Evolutionary conservation across 2,797 vertebrate genomes (phyloP), one percentile per base, ranked within the genome.

Genomic region (Taenioides sp.): DNA sequence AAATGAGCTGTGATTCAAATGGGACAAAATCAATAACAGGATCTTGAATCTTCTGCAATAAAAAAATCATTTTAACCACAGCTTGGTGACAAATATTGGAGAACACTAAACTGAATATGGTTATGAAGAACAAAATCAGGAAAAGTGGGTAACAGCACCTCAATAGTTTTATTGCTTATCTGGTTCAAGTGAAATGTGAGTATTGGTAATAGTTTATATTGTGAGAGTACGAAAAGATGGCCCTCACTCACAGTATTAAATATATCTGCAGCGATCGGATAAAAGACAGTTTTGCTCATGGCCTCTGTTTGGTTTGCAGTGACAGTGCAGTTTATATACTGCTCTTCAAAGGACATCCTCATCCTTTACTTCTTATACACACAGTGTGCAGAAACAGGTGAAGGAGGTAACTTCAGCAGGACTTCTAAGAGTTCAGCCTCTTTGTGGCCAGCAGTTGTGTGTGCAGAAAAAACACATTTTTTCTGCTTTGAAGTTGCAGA

Each of bases 401-500:
- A 65, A 34, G 14, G 65, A 74, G 55, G 72, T 71, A 55, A 76
- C 58, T 75, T 80, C 55, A 67, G 72, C 77, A 66, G 76, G 74
- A 69, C 69, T 55, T 70, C 64, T 59, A 20, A 73, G 72, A 81
- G 73, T 70, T 66, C 59, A 66, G 62, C 66, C 70, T 34, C 71
- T 67, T 55, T 81, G 67, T 70, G 75, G 73, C 79, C 81, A 72
- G 79, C 73, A 81, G 73, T 76, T 62, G 61, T 22, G 61, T 22
- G 72, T 74, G 78, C 75, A 80, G 75, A 43, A 72, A 80, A 80
- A 67, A 75, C 62, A 71, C 69, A 66, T 72, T 72, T 70, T 61
- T n/a, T 22, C 3, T 50, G 71, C 78, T 83, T 84, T 83, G 69
- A 83, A 79, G 71, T 76, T 69, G 61, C 62, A 67, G 87, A 74